Evolutionary conservation across 2,797 vertebrate species (phyloP), one percentile per base, ranked within the genome.

Genomic region (Chelidonichthys spinosus): DNA sequence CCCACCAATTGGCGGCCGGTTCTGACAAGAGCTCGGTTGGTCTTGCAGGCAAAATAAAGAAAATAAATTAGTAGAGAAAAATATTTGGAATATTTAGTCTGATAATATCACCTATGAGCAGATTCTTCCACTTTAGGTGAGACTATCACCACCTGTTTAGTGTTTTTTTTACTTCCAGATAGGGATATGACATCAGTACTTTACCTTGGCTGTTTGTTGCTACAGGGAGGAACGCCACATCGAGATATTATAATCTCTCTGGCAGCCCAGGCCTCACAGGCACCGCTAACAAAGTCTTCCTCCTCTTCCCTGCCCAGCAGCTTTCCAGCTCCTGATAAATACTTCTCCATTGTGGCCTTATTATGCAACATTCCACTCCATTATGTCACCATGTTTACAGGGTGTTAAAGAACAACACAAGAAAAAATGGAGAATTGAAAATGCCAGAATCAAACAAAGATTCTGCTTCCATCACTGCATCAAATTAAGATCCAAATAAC

Each of bases 1-100:
- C 91, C 87, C 78, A 79, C 88, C 93, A 92, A 94, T 93, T 94
- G 94, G 92, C 89, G 90, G 60, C 85, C 78, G 87, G 85, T 84
- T 85, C 89, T 81, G 84, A 90, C 77, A 61, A 63, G 81, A 76
- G 85, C 81, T 67, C 79, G 85, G 76, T 86, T 86, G 87, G 62
- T 58, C 39, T 47, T 18, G 15, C 13, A 13, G 66, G 64, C n/a
- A 14, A 42, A 66, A 63, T 3, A 33, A 46, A 35, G 37, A 14
- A 18, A 64, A 67, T 54, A 61, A 40, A 35, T 35, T 15, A 5
- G 58, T 8, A 4, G 25, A 42, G 14, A 13, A 18, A 73, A 72
- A 62, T 56, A 63, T 66, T 56, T 74, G 2, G 49, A 39, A 78
- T 4, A 66, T 63, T 52, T 66, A 50, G 6, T 14, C 14, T 47